phyloP scores from a whole-genome alignment of 2,797 vertebrate species.

The Squalus acanthias region DNA sequence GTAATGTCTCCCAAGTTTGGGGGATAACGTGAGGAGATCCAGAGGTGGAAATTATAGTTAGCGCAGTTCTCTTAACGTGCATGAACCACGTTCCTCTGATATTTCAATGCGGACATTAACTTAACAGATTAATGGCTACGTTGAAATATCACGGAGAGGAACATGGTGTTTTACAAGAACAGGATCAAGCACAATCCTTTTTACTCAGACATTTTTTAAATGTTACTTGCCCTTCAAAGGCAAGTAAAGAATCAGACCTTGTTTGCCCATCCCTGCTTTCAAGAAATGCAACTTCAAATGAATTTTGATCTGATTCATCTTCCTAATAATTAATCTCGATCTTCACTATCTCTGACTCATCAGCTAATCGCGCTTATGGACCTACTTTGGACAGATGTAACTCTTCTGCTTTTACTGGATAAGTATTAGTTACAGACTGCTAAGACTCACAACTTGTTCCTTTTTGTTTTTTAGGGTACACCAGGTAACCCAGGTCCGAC shows the following conservation, averaged over 20 bases:
- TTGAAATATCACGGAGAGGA: not conserved
- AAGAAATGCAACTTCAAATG: slow-evolving; percentile 30
- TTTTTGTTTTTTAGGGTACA: slow-evolving; percentile 65
- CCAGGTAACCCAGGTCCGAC: slow-evolving; percentile 79
- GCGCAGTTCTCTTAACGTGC: too few species aligned
- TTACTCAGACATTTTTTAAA: slow-evolving; percentile 34
- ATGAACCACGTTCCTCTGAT: too few species aligned
- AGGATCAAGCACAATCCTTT: slow-evolving; percentile 35
- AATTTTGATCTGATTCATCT: not conserved
- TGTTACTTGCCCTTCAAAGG: slow-evolving; percentile 37
- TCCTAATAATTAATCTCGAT: not conserved
- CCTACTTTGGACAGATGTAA: not conserved
- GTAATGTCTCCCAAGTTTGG: too few species aligned
- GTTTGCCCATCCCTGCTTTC: not conserved
- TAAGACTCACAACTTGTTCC: not conserved
- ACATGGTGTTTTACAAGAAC: slow-evolving; percentile 31
- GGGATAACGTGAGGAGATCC: too few species aligned
- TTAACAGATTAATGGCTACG: not conserved
- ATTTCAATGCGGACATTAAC: slow-evolving; percentile 30
- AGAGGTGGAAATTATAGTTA: too few species aligned
- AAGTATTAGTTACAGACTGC: not conserved
- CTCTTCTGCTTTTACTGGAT: not conserved
- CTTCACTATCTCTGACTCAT: not conserved
- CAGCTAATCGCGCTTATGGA: not conserved
- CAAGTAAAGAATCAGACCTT: not conserved